Conservation (phyloP, 2,113 vertebrate genomes). For the Astatoreochromis straeleni region DNA sequence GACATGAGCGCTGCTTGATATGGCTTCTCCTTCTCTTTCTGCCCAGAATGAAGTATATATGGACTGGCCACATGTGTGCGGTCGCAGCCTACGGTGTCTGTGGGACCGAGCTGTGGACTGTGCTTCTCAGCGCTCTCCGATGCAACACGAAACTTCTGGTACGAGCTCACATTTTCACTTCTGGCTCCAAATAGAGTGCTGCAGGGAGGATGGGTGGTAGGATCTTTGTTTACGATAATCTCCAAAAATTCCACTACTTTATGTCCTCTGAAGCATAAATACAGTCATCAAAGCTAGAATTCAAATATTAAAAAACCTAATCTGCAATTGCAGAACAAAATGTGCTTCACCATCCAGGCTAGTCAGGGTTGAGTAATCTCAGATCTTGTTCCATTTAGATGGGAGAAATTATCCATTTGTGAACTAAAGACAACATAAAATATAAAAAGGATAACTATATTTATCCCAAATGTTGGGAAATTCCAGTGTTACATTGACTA, state of each 20-base stretch:
- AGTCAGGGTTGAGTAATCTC: not conserved
- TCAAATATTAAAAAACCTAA: not conserved
- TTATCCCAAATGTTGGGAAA: not conserved
- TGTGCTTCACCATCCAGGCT: not conserved
- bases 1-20: not conserved
- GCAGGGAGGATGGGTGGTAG: not conserved
- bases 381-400: not conserved
- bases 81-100: conserved; percentile 87
- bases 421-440: not conserved
- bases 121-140: conserved; percentile 68
- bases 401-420: not conserved
- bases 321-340: not conserved
- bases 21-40: not conserved
- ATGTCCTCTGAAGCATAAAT: not conserved
- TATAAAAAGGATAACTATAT: not conserved
- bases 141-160: conserved; percentile 69
- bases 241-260: not conserved
- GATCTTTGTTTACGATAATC: not conserved
- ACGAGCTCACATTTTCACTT: not conserved
- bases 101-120: conserved; percentile 80
- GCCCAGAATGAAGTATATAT: conserved; percentile 94
- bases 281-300: not conserved
- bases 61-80: conserved; percentile 96
- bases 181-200: not conserved
- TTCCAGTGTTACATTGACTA: not conserved